Evolutionary conservation across 2,113 vertebrate genomes (phyloP).

Genomic region (Bos taurus): DNA sequence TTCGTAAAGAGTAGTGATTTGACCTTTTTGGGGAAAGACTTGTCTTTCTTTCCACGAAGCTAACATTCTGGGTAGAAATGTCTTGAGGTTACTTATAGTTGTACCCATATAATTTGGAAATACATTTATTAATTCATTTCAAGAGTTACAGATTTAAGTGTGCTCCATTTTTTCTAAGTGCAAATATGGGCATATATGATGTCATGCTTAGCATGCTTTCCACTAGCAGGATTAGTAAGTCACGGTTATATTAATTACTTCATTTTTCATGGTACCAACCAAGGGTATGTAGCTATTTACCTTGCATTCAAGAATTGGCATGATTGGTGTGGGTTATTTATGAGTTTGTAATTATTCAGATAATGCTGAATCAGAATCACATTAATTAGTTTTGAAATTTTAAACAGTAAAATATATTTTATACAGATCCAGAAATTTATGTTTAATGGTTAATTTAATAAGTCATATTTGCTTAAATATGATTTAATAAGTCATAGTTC

Average conservation of each 20-base stretch:
- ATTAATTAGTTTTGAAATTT: background rate
- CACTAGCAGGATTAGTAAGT: background rate
- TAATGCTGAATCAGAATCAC: background rate
- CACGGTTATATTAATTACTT: slow-evolving; percentile 6
- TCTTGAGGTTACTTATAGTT: background rate
- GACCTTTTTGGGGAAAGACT: background rate
- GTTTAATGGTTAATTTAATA: background rate
- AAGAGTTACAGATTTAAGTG: background rate
- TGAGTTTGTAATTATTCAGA: background rate
- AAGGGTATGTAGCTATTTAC: background rate
- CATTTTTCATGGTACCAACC: background rate
- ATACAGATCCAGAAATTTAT: background rate
- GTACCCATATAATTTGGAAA: background rate
- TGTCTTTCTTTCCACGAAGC: background rate
- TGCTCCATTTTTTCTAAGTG: background rate
- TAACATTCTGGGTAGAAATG: background rate
- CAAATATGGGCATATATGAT: background rate
- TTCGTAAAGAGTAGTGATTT: background rate
- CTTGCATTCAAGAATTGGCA: slow-evolving; percentile 28
- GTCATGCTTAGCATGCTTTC: slow-evolving; percentile 2
- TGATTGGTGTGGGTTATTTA: background rate
- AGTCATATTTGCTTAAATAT: background rate
- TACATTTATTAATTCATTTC: background rate
- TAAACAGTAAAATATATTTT: background rate
- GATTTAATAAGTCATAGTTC: background rate